Evolutionary conservation across 2,797 vertebrate species (phyloP).

Genomic region (Paguma larvata): DNA sequence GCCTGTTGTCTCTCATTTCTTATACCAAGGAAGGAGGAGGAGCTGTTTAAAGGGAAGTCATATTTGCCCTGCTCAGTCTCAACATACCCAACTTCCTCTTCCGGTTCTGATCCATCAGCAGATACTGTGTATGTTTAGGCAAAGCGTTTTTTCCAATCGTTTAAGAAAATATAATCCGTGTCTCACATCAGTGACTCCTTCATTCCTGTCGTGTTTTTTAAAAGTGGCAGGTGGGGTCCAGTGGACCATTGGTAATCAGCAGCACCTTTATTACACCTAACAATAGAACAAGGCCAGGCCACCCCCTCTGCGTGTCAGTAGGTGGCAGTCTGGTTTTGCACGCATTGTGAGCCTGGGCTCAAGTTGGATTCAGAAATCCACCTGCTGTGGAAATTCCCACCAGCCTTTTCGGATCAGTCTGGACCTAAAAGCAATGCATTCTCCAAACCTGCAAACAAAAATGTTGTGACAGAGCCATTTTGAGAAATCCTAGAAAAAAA

Average conservation of each 20-base stretch:
- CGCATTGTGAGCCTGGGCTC: background rate
- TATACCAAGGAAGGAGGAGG: background rate
- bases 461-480: background rate
- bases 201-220: background rate
- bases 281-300: background rate
- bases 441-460: background rate
- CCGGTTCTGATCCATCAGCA: background rate
- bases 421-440: background rate
- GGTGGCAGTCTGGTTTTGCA: slow-evolving; percentile 76
- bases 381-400: background rate
- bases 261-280: background rate
- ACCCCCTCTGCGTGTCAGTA: slow-evolving; percentile 42
- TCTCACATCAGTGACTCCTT: background rate
- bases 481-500: background rate
- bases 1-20: background rate
- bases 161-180: background rate
- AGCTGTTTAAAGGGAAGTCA: background rate
- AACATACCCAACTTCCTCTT: background rate
- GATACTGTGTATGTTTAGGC: background rate
- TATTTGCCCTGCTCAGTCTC: background rate
- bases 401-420: slow-evolving; percentile 24
- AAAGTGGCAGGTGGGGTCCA: background rate
- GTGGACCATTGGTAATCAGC: background rate
- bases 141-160: background rate
- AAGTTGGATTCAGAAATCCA: background rate